Base-by-base conservation (phyloP, 2,888 invertebrate genomes). In the Campoletis raptor region DNA sequence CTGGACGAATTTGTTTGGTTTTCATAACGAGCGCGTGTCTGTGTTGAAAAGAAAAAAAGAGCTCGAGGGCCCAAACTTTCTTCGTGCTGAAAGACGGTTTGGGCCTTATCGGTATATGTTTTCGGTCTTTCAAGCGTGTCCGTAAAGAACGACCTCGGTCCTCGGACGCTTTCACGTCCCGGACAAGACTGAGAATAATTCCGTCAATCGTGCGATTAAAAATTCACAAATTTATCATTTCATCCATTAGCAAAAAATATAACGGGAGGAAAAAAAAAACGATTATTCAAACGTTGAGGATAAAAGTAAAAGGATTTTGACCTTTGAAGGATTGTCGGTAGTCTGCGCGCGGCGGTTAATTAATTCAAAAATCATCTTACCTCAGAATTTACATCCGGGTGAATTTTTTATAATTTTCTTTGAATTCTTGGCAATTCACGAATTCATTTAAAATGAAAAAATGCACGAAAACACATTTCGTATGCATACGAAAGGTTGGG, bases 161-260 rank as follows among this genome's bases (percentile, higher is more conserved):
- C 67, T n/a, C 69, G 40, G 48, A 64, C 74, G 67, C 86, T 86
- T 86, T 86, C 83, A 86, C 86, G 77, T 77, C 66, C 37, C 40
- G 30, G 61, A 82, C 66, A 6, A n/a, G 42, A 57, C 70, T n/a
- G 64, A 73, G 64, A 73, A 40, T 79, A 77, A 73, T 24, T 77
- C 30, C 40, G 73, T 45, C 21, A 37, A 12, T 61, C 45, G 52
- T 42, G 18, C 52, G n/a, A 83, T 81, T 83, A 67, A 54, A 37
- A 76, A 79, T 76, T 45, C 52, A 42, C 1, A 18, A 61, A 42
- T 73, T 73, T 66, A 73, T 76, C 54, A 57, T 54, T 54, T 37
- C 24, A 24, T 40, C 30, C 21, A 37, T 21, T 18, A 48, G 57
- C 57, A 42, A 30, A 8, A 57, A 36, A 54, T 42, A 66, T 54